Evolutionary conservation across 2,797 vertebrate species (phyloP).

Genomic region (Pseudocheirus occidentalis): DNA sequence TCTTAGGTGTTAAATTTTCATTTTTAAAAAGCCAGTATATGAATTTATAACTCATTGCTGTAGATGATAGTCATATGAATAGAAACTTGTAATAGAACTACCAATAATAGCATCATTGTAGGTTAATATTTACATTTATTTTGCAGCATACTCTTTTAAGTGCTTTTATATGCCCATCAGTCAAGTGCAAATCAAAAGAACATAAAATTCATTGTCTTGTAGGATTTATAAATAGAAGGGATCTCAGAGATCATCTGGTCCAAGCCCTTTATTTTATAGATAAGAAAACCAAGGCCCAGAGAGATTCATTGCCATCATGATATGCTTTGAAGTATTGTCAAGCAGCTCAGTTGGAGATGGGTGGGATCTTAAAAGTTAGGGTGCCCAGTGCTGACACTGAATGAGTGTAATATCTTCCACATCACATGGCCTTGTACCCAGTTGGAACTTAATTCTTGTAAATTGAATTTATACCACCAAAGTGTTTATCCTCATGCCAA

Average conservation of each 20-base stretch:
- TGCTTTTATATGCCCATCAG: not conserved
- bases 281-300: not conserved
- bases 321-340: not conserved
- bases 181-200: not conserved
- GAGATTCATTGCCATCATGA: not conserved
- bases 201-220: not conserved
- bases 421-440: slow-evolving; percentile 23
- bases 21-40: not conserved
- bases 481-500: not conserved
- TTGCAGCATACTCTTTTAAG: not conserved
- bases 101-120: not conserved
- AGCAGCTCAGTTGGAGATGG: slow-evolving; percentile 34
- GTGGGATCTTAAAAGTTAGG: not conserved
- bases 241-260: not conserved
- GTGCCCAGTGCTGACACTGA: slow-evolving; percentile 2
- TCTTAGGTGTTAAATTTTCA: not conserved
- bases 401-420: not conserved
- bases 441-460: not conserved
- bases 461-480: not conserved
- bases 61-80: not conserved
- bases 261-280: not conserved
- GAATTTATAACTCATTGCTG: not conserved
- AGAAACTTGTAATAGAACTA: not conserved
- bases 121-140: not conserved
- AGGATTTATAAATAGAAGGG: not conserved